Base-by-base conservation (phyloP, 2,113 vertebrate genomes). In the Genyomyrus donnyi region DNA sequence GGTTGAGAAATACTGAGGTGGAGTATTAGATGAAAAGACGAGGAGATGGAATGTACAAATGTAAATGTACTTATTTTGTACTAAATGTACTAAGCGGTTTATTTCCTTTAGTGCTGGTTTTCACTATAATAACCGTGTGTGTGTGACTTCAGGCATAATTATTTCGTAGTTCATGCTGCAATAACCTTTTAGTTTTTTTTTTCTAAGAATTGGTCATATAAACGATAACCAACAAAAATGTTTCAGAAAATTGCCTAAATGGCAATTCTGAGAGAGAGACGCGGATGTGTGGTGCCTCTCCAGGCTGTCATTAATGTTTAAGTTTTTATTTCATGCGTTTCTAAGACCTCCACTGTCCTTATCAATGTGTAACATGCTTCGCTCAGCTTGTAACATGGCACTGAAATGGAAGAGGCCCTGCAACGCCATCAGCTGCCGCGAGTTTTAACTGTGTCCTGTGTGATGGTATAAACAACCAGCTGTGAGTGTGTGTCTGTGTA, bases 401-500 rank as follows among this genome's bases (percentile, higher is more conserved):
- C 62, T 66, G n/a, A 58, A n/a, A 58, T 5, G 1, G 21, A 24
- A 24, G 21, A 24, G 56, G 21, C 56, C 56, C 21, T 10, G 10
- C n/a, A 13, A 31, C 10, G 11, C 10, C 13, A 70, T 70, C 62
- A 70, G 62, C 62, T 31, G 27, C 62, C 10, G 3, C 2, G 10
- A 66, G 35, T 42, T 7, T 77, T 17, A 39, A 7, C 35, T 19
- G 35, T 7, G 35, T 42, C 35, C 31, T 80, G 13, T 39, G 31
- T 42, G 5, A 80, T 42, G 15, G 74, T 42, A 42, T 42, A 46
- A 85, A 48, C 19, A 48, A 24, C 21, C 11, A 48, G 3, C 2
- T 5, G 74, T 19, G 13, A 19, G 17, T 35, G 74, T 80, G 74
- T 85, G 84, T 85, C 35, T 91, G 90, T 91, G 90, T 53, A 6